Evolutionary conservation across 2,888 invertebrate species (phyloP), one percentile per base, ranked within the genome.

Genomic region (Eilema sororculum): DNA sequence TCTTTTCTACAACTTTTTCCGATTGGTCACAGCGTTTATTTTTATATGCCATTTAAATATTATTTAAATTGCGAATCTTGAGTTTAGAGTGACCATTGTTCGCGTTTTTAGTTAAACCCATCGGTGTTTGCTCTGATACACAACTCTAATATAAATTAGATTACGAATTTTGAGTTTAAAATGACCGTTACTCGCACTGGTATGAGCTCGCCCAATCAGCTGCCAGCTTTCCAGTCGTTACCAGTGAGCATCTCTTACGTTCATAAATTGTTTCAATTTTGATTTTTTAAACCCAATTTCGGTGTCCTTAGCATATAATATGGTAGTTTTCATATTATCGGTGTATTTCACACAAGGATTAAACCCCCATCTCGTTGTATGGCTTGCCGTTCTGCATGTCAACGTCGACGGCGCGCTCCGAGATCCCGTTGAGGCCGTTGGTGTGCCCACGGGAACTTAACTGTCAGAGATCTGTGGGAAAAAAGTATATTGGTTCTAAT

Each of bases 391-490:
- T 93, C 68, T 89, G 90, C 59, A 86, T 80, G 24, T 85, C 87
- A 41, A 86, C 87, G 75, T 93, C 93, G 68, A 92, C 89, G 73
- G 85, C 87, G 69, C 91, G 89, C 72, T 94, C 94, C 20, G 91
- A 87, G 41, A 89, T 94, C 94, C 95, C 95, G 95, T 94, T 95
- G 82, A 91, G 88, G 85, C 93, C 95, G 77, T 94, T 94, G 16
- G 78, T 73, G 81, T 88, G 93, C 87, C 91, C 93, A 94, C 95
- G 95, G 95, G 95, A 94, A 74, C 89, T 94, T 92, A 95, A 93
- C 81, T 95, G 95, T 95, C 95, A 95, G 89, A 95, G 95, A 85
- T 95, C 95, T 95, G 89, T 2, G 76, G 84, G 73, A 30, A 68
- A 71, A 60, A 68, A 30, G 12, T n/a, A 41, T 20, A 37, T 3